Base-by-base conservation (phyloP, 2,888 invertebrate species). In the Spodoptera littoralis region DNA sequence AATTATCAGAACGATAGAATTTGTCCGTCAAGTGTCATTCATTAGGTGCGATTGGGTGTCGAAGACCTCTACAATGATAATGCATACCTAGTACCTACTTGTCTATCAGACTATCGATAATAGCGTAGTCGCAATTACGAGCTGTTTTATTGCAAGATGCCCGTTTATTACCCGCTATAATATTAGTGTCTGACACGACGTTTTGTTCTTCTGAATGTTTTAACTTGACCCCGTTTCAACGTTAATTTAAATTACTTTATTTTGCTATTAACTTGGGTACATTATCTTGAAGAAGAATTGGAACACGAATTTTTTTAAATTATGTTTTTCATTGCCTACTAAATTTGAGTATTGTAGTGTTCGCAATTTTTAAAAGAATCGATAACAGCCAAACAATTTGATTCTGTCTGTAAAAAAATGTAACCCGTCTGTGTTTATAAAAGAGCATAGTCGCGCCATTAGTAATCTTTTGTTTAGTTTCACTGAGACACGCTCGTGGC, bases 381-480 rank as follows among this genome's bases (percentile, higher is more conserved):
- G 36, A 9, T 36, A 36, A 8, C 8, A 36, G 36, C 8, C 36
- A 36, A 36, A 36, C 6, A 36, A 36, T 9, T 8, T 36, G 5
- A 6, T 36, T 36, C 22, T 41, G 8, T 18, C 11, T 48, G 47
- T 9, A 22, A 30, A 59, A 49, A 44, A 12, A 5, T 22, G 1
- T n/a, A 60, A 5, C 30, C 18, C 4, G 46, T 36, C 13, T 63
- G 24, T 47, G 30, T 60, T 50, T 60, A 58, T 54, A 24, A 63
- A 51, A 52, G 45, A 60, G 55, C 45, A 56, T 43, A 57, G 52
- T 68, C 62, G 55, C 44, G 63, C 60, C 59, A 61, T 76, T 50
- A 56, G 69, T 79, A 70, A 77, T 70, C 77, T 80, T 79, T 79
- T 79, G 71, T 80, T 77, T 80, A 75, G 70, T 73, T 79, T 71